phyloP scores from a whole-genome alignment of 37 sponge, comb jelly and placozoan species.

The Haliclona indistincta region DNA sequence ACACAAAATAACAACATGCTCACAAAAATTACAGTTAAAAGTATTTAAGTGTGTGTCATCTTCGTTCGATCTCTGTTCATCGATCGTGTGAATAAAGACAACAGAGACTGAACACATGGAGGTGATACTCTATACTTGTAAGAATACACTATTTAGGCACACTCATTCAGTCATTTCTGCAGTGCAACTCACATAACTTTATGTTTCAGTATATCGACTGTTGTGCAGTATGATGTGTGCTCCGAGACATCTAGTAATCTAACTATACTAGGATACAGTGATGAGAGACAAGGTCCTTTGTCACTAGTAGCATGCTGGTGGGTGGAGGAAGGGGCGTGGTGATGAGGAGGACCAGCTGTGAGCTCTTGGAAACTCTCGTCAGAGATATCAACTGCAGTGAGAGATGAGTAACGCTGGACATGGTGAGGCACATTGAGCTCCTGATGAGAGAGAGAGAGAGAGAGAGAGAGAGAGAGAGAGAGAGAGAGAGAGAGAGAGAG shows the following conservation, averaged over 20 bases:
- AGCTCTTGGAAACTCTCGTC: slow-evolving; percentile 50
- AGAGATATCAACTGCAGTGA: slow-evolving; percentile 31
- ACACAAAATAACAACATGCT: too few species aligned
- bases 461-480: slow-evolving; percentile 2
- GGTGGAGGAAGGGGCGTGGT: background rate
- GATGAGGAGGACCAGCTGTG: background rate
- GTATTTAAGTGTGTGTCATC: too few species aligned
- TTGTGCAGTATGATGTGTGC: too few species aligned
- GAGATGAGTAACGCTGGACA: slow-evolving; percentile 22
- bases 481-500: slow-evolving; percentile 59
- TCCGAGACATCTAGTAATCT: background rate
- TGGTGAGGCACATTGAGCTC: slow-evolving; percentile 29
- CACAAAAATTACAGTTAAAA: too few species aligned
- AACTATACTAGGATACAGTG: background rate
- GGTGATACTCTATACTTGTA: too few species aligned
- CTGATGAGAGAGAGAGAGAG: background rate
- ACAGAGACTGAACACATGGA: too few species aligned
- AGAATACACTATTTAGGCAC: too few species aligned
- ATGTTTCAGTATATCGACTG: too few species aligned
- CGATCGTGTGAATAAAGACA: too few species aligned
- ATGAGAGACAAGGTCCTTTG: background rate
- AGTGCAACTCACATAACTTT: too few species aligned
- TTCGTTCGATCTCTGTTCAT: too few species aligned
- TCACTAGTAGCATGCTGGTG: background rate
- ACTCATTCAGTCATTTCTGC: too few species aligned